Evolutionary conservation across 2,888 invertebrate genomes (phyloP).

Genomic region (Phyllotreta cruciferae): DNA sequence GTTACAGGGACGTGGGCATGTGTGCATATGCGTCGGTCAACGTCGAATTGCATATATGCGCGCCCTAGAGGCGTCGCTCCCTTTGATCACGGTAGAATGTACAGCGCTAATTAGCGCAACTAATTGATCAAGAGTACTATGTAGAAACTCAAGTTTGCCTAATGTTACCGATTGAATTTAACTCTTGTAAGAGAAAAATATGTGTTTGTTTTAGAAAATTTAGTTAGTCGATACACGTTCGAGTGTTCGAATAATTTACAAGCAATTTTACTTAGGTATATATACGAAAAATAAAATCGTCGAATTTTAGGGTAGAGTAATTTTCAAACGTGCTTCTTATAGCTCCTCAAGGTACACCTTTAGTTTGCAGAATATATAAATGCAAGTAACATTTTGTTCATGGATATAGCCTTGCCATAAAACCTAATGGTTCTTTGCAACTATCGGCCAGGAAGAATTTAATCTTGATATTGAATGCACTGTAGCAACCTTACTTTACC

Average conservation of each 20-base stretch:
- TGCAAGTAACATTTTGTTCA: slow-evolving; percentile 29
- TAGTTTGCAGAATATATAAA: slow-evolving; percentile 27
- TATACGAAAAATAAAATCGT: slow-evolving; percentile 22
- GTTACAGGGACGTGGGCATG: slow-evolving; percentile 36
- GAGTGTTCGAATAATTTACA: slow-evolving; percentile 18
- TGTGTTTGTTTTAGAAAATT: not conserved
- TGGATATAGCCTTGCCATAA: slow-evolving; percentile 25
- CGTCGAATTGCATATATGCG: not conserved
- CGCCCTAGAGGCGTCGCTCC: not conserved
- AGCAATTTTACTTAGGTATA: slow-evolving; percentile 11
- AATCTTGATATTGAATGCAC: slow-evolving; percentile 25
- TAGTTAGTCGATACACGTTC: not conserved
- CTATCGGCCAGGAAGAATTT: slow-evolving; percentile 26
- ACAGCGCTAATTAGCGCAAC: too few species aligned
- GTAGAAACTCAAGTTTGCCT: too few species aligned
- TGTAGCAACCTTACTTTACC: too few species aligned
- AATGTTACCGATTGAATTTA: too few species aligned
- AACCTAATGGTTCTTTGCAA: slow-evolving; percentile 27
- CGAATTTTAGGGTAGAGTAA: slow-evolving; percentile 21
- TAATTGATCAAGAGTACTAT: too few species aligned
- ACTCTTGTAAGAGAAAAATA: too few species aligned
- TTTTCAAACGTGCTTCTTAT: slow-evolving; percentile 29
- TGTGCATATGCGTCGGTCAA: not conserved
- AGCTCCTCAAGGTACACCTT: slow-evolving; percentile 23
- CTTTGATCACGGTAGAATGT: slow-evolving; percentile 2